Percentiles rank a stretch among this genome's conserved stretches.
Evolutionary conservation across 2,888 invertebrate genomes (phyloP).

Genomic region (Clitarchus hookeri): DNA sequence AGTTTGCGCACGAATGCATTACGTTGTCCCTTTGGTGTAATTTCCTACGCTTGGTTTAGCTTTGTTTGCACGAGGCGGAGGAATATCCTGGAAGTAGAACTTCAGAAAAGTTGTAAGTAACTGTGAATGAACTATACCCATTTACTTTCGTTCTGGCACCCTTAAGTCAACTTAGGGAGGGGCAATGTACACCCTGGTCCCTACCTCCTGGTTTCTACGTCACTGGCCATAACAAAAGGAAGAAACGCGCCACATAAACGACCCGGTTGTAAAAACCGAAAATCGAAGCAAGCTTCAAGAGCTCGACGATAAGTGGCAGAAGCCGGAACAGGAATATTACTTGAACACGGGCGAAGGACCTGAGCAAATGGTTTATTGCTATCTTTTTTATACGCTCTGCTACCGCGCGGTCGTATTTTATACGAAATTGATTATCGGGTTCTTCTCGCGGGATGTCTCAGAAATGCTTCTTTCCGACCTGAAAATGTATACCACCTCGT

Average conservation of each 20-base stretch:
- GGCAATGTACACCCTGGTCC: no score
- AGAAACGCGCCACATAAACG: neutral
- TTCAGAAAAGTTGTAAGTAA: no score
- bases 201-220: no score
- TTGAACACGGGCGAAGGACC: neutral
- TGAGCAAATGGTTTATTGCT: neutral
- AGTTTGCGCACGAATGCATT: no score
- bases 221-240: neutral
- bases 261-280: neutral
- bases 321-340: conserved; percentile 10
- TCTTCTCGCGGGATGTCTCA: neutral
- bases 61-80: no score
- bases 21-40: no score
- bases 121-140: no score
- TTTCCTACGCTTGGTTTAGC: no score
- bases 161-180: no score
- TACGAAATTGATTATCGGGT: neutral
- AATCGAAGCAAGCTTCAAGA: neutral
- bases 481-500: neutral
- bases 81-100: no score
- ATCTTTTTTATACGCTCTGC: neutral
- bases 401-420: neutral
- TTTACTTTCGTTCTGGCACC: no score
- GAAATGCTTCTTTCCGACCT: neutral
- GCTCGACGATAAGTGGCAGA: neutral